Conservation (phyloP, 2,797 vertebrate species). For the Paratrypauchen microcephalus region DNA sequence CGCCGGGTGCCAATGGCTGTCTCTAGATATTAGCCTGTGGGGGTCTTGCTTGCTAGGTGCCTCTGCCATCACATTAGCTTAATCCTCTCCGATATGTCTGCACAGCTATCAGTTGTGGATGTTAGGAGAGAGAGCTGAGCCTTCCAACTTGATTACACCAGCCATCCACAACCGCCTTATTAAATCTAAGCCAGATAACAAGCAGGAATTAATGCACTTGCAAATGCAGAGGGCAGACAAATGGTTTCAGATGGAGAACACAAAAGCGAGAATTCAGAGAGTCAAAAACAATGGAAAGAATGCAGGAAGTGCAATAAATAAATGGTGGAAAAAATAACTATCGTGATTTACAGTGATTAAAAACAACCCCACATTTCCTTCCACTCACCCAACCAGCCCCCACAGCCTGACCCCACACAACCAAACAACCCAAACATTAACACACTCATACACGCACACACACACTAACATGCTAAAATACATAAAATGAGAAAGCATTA, state of each 20-base stretch:
- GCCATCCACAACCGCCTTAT: conserved; percentile 57
- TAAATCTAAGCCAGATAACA: conserved; percentile 67
- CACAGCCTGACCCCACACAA: no score
- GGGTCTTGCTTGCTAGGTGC: conserved; percentile 66
- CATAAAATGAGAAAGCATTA: no score
- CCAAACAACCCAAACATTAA: no score
- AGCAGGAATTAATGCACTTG: conserved; percentile 69
- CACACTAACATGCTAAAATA: no score
- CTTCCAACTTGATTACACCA: conserved; percentile 60
- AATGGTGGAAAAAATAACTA: no score
- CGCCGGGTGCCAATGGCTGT: conserved; percentile 63
- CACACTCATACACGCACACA: no score
- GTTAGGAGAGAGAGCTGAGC: conserved; percentile 47
- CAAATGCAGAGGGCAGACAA: conserved; percentile 56
- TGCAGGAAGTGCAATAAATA: neutral
- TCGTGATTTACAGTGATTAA: no score
- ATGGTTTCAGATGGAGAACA: conserved; percentile 47
- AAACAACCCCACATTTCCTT: no score
- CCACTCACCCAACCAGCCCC: no score
- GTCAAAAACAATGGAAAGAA: neutral
- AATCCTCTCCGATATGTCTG: conserved; percentile 75
- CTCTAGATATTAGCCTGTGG: conserved; percentile 64
- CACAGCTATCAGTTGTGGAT: conserved; percentile 65
- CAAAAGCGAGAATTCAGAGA: conserved; percentile 11
- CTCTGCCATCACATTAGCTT: conserved; percentile 77